Percentiles rank a stretch among this genome's conserved stretches.
Evolutionary conservation across 2,797 vertebrate species (phyloP).

Genomic region (Galagoides demidoff): DNA sequence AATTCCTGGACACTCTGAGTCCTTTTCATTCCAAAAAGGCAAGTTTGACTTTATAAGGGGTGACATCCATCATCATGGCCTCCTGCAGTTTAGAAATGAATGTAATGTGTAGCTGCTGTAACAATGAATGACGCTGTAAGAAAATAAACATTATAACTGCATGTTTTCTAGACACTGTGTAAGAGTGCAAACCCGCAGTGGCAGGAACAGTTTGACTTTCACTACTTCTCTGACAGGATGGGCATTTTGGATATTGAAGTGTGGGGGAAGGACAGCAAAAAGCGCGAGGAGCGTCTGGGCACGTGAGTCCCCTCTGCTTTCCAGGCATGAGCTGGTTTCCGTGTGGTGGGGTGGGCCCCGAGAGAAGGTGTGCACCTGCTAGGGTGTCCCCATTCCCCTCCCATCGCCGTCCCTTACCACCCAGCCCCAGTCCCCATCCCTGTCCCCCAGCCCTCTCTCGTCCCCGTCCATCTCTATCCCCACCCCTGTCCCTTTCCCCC

Average conservation of each 20-base stretch:
- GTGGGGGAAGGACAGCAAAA: conserved; percentile 94
- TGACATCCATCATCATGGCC: accelerated
- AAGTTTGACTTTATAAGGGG: neutral
- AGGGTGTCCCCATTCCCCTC: neutral
- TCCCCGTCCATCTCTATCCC: too few species aligned
- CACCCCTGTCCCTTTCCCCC: too few species aligned
- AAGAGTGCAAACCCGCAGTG: conserved; percentile 97
- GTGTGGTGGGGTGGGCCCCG: neutral
- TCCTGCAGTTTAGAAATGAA: conserved; percentile 60
- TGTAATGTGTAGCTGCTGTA: conserved; percentile 80
- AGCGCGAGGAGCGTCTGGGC: conserved; percentile 94
- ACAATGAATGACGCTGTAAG: conserved; percentile 80
- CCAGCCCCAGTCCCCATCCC: too few species aligned
- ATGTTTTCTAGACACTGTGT: conserved; percentile 95
- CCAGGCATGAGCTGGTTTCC: neutral
- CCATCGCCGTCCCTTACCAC: too few species aligned
- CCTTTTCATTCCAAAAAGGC: neutral
- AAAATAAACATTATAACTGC: conserved; percentile 88
- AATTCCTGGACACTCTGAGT: accelerated
- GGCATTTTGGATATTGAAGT: conserved; percentile 96
- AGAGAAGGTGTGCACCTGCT: neutral
- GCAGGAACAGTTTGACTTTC: conserved; percentile 99
- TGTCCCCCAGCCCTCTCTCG: too few species aligned
- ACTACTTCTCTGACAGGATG: conserved; percentile 96
- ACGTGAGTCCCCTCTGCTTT: conserved; percentile 90